Evolutionary conservation across 92 coral and sea anemone genomes (phyloP).

Genomic region (Epizoanthus scotinus): DNA sequence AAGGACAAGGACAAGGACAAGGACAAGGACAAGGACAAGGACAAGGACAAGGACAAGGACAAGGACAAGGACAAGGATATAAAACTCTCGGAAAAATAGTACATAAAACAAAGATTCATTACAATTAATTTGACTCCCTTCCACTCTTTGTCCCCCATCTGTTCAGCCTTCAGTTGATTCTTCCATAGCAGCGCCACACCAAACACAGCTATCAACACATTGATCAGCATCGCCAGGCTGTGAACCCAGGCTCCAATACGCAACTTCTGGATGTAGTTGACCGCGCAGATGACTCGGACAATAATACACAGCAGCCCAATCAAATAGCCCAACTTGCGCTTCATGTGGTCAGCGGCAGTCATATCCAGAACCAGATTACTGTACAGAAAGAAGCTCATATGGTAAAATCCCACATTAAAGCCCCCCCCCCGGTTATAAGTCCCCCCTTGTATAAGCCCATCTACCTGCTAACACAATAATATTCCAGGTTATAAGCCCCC

Average conservation of each 20-base stretch:
- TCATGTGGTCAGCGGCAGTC: conserved; percentile 35
- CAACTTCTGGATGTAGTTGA: conserved; percentile 38
- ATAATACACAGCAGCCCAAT: conserved; percentile 52
- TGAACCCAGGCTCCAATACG: conserved; percentile 35
- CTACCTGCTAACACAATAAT: too few relatives aligned
- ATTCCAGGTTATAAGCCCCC: too few relatives aligned
- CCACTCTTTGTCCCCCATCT: conserved; percentile 27
- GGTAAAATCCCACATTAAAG: too few relatives aligned
- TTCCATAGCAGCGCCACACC: conserved; percentile 48
- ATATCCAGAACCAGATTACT: background rate
- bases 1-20: too few relatives aligned
- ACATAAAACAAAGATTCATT: background rate
- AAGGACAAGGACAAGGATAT: too few relatives aligned
- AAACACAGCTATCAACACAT: conserved; percentile 21
- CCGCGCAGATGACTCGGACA: conserved; percentile 48
- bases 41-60: too few relatives aligned
- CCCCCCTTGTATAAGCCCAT: too few relatives aligned
- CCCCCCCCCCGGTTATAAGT: too few relatives aligned
- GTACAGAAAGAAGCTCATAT: too few relatives aligned
- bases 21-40: too few relatives aligned
- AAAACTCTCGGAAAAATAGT: too few relatives aligned
- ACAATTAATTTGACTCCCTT: conserved; percentile 54
- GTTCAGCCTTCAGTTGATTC: conserved; percentile 45
- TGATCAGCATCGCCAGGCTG: conserved; percentile 39
- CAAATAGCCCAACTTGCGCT: conserved; percentile 48